phyloP scores from a whole-genome alignment of 1,140 invertebrate genomes.

The Helicoverpa zea region DNA sequence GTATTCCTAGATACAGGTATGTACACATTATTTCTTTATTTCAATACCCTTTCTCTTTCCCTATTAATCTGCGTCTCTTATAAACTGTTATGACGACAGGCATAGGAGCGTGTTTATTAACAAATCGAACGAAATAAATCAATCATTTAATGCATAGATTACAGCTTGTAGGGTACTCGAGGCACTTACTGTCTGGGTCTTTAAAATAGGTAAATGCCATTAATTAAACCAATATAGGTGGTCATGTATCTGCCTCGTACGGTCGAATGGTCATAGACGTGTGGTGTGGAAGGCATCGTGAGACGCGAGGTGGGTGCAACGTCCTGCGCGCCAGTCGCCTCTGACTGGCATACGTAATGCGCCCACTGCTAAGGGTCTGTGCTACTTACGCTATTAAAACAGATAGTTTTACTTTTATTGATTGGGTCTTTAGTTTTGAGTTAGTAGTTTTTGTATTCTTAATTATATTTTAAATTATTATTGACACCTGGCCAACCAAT shows the following conservation, averaged over 20 bases:
- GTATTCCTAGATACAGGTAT: too few species aligned
- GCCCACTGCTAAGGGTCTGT: slow-evolving; percentile 45
- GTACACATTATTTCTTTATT: too few species aligned
- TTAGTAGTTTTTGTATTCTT: background rate
- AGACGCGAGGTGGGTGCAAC: slow-evolving; percentile 49
- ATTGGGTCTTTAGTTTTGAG: background rate
- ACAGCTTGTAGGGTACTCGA: too few species aligned
- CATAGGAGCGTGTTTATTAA: too few species aligned
- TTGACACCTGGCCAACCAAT: background rate
- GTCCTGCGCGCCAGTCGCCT: slow-evolving; percentile 43
- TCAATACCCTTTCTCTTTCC: too few species aligned
- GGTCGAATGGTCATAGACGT: slow-evolving; percentile 45
- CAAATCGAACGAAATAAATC: too few species aligned
- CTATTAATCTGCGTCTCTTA: too few species aligned
- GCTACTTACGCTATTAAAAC: slow-evolving; percentile 29
- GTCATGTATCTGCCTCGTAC: slow-evolving; percentile 17
- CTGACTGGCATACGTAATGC: slow-evolving; percentile 56
- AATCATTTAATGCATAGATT: too few species aligned
- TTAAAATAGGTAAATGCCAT: background rate
- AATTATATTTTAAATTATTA: background rate
- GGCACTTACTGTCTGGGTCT: too few species aligned
- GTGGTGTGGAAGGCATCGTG: slow-evolving; percentile 40
- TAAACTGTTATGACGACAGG: too few species aligned
- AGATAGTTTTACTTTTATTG: slow-evolving; percentile 14
- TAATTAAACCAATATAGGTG: slow-evolving; percentile 13